Evolutionary conservation across 2,113 vertebrate species (phyloP).

Genomic region (Romanogobio albipinnatus): DNA sequence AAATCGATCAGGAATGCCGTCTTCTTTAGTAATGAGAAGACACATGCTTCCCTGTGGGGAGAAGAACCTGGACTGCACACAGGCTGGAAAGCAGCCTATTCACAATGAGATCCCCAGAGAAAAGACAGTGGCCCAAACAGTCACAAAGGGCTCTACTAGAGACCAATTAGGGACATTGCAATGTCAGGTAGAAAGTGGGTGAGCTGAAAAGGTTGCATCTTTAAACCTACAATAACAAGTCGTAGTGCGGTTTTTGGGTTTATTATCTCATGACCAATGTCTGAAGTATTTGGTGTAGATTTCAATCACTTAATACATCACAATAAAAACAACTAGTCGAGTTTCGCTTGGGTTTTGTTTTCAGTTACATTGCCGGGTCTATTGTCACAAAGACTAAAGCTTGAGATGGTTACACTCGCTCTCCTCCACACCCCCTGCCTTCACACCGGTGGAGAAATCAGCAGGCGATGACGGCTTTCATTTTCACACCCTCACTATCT

Average conservation of each 20-base stretch:
- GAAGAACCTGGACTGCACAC: constrained; percentile 8
- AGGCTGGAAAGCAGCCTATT: constrained; percentile 2
- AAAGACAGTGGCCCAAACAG: constrained; percentile 27
- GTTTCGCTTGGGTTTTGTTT: background rate
- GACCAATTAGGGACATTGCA: constrained; percentile 55
- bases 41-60: constrained; percentile 28
- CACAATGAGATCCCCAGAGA: constrained; percentile 56
- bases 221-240: constrained; percentile 1
- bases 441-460: background rate
- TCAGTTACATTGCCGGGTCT: background rate
- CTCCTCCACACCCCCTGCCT: background rate
- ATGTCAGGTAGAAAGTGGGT: constrained; percentile 45
- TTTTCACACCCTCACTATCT: constrained; percentile 34
- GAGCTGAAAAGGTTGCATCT: constrained; percentile 35
- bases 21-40: constrained; percentile 46
- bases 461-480: constrained; percentile 39
- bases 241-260: background rate
- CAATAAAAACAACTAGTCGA: background rate
- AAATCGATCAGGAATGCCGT: constrained; percentile 54
- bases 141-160: constrained; percentile 45
- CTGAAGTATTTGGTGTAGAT: background rate
- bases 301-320: background rate
- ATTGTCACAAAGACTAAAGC: background rate
- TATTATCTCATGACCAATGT: background rate
- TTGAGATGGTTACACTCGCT: background rate